These are phyloP conservation scores for Alosa sapidissima DNA, from an alignment of 2,797 vertebrate species.

Conservation along the genomic window DNA sequence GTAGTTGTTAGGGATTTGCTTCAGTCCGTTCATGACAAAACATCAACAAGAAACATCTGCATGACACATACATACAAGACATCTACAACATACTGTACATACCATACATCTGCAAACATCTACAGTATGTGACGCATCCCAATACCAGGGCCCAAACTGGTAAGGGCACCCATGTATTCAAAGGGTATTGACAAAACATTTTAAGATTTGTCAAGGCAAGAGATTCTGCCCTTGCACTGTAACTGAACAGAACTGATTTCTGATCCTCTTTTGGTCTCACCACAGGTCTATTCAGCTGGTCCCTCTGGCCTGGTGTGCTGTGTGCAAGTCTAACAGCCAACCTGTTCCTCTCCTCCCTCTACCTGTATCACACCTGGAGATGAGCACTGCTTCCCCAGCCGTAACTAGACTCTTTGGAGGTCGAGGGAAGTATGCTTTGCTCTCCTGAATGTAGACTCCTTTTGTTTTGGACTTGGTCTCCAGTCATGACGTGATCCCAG, in stretches of 20 bases:
- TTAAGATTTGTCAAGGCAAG: neutral
- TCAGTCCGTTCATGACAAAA: no score
- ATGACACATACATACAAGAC: no score
- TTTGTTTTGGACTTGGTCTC: neutral
- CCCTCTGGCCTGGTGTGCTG: slow-evolving; percentile 77
- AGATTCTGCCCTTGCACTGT: neutral
- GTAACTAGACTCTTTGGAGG: neutral
- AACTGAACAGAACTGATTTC: neutral
- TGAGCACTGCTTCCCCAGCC: slow-evolving; percentile 51
- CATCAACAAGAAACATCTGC: no score
- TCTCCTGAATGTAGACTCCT: slow-evolving; percentile 5
- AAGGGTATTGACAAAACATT: neutral
- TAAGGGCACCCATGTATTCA: neutral
- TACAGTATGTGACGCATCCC: no score
- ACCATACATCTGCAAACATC: no score
- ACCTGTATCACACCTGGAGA: slow-evolving; percentile 80
- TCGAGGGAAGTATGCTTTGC: neutral
- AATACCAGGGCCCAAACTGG: no score
- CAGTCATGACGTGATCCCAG: neutral
- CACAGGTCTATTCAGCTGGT: slow-evolving; percentile 72
- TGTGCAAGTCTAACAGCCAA: slow-evolving; percentile 84
- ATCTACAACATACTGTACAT: no score
- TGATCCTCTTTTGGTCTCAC: neutral
- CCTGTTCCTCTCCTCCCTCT: slow-evolving; percentile 79
- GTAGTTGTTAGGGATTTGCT: no score